Conservation (phyloP, 1,140 invertebrate species). For the Apis florea region DNA sequence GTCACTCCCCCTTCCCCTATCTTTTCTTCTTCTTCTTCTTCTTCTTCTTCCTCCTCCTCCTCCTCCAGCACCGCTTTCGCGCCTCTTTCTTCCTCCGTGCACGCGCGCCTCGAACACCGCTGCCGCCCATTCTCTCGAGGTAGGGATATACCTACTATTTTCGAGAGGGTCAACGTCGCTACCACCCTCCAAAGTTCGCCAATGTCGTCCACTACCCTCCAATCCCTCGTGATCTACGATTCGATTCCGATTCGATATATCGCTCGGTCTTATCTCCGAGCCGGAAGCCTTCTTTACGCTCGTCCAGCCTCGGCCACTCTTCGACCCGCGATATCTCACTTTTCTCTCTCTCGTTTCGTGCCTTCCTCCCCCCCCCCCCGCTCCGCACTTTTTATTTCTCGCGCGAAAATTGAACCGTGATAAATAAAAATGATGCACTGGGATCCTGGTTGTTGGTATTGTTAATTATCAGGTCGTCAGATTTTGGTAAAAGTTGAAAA, state of each 20-base stretch:
- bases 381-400: background rate
- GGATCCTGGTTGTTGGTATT: too few species aligned
- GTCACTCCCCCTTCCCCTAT: slow-evolving; percentile 38
- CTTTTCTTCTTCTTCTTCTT: background rate
- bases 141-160: background rate
- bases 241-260: slow-evolving; percentile 63
- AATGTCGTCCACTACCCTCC: slow-evolving; percentile 48
- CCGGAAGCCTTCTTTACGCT: slow-evolving; percentile 55
- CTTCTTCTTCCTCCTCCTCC: background rate
- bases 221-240: slow-evolving; percentile 64
- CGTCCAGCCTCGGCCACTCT: slow-evolving; percentile 40
- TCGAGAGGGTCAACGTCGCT: slow-evolving; percentile 21
- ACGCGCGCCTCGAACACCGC: background rate
- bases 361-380: background rate
- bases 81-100: background rate
- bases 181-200: slow-evolving; percentile 21
- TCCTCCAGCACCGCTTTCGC: too few species aligned
- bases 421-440: too few species aligned
- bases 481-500: too few species aligned
- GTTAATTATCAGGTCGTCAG: too few species aligned
- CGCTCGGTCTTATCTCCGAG: slow-evolving; percentile 54
- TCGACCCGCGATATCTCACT: slow-evolving; percentile 50
- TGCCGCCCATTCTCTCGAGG: background rate
- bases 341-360: background rate
- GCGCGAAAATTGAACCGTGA: too few species aligned